Evolutionary conservation across 1,140 invertebrate species (phyloP), one percentile per base, ranked within the genome.

Genomic region (Tetragonula clypearis): DNA sequence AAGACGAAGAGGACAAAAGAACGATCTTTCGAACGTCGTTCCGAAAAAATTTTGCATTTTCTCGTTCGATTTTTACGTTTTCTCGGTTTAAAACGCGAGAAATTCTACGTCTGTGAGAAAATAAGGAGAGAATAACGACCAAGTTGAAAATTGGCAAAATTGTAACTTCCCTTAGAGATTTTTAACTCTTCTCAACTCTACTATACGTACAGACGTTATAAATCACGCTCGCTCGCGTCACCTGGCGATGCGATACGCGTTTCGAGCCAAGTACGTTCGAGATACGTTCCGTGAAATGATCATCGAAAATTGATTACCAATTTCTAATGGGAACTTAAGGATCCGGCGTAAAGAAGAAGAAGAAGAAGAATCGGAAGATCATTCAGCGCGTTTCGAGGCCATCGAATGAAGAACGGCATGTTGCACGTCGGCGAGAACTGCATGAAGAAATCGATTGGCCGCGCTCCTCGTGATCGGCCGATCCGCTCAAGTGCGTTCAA

Each of bases 401-500:
- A 56, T 62, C 53, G 88, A 41, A 86, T 85, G 79, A 88, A 88
- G 87, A 86, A 88, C 78, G 35, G 62, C 74, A 60, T 55, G 56
- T 84, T 75, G 68, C 87, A 68, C 87, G 69, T 74, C 86, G 87
- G 76, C 84, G 84, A 77, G 88, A 77, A 69, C 53, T 35, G 83
- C 84, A 58, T 58, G 77, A 86, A 71, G 76, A 71, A 89, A 89
- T 89, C 88, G 79, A 89, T 89, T 88, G 84, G 88, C 75, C 66
- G 80, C 87, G 88, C 88, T 89, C n/a, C 84, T 89, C 87, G 88
- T 73, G 88, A 89, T 89, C 88, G 87, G 79, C 62, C 88, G 88
- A 89, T 86, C 80, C 88, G 87, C 84, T 89, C 88, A 88, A 81
- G 84, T 88, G 88, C 88, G 88, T 89, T 88, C 88, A 80, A 65